phyloP scores from a whole-genome alignment of 2,113 vertebrate species.

The Lutjanus erythropterus region DNA sequence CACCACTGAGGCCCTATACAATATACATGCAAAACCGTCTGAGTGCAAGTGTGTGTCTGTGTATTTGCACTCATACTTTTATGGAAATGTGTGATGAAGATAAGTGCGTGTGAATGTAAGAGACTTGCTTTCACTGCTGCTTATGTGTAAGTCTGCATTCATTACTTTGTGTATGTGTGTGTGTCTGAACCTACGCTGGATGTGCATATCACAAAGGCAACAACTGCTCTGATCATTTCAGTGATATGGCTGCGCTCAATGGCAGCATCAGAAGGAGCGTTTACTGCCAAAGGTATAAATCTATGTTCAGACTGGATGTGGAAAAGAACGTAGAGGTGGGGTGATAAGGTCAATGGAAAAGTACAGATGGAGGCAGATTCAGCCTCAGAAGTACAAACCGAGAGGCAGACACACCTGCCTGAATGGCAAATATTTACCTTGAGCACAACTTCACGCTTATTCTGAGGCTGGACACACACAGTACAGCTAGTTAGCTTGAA shows the following conservation, averaged over 20 bases:
- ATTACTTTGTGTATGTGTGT: neutral
- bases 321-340: neutral
- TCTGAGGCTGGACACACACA: too few relatives aligned
- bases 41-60: neutral
- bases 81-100: constrained; percentile 11
- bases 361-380: neutral
- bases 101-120: neutral
- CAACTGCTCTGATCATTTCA: neutral
- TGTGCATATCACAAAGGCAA: neutral
- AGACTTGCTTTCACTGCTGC: neutral
- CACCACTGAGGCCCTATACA: constrained; percentile 7
- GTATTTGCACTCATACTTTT: neutral
- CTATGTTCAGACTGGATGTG: neutral
- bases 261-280: neutral
- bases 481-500: neutral
- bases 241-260: neutral
- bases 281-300: neutral
- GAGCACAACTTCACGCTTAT: too few relatives aligned
- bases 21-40: constrained; percentile 2
- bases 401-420: neutral
- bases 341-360: too few relatives aligned
- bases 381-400: neutral
- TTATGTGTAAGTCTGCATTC: neutral
- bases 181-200: neutral
- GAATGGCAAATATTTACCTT: too few relatives aligned